Percentiles rank a stretch among this genome's conserved stretches.
Evolutionary conservation across 2,888 invertebrate genomes (phyloP).

Genomic region (Rotaria socialis): DNA sequence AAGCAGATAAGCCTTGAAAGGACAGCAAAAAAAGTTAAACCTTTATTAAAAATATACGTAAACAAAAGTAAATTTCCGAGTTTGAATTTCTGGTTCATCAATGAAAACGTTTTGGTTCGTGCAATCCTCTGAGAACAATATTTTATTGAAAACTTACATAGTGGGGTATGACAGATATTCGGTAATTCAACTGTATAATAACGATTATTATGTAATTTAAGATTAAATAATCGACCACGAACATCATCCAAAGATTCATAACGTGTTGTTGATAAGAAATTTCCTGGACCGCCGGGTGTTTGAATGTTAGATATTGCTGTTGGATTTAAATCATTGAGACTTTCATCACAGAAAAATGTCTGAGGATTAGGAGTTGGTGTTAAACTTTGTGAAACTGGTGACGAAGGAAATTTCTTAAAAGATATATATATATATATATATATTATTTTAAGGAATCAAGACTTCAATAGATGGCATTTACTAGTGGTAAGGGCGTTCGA

Average conservation of each 20-base stretch:
- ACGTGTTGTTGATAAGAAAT: background rate
- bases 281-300: background rate
- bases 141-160: background rate
- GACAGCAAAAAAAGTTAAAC: no score
- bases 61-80: no score
- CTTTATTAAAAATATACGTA: no score
- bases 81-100: no score
- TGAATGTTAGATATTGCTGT: background rate
- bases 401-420: conserved; percentile 21
- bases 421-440: no score
- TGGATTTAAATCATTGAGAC: conserved; percentile 27
- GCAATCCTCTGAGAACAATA: no score
- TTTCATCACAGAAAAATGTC: background rate
- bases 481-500: conserved; percentile 13
- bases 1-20: background rate
- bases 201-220: background rate
- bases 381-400: background rate
- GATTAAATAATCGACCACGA: conserved; percentile 19
- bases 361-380: background rate
- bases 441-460: background rate
- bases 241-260: background rate
- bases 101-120: no score
- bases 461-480: background rate
- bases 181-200: conserved; percentile 35
- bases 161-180: conserved; percentile 26